Evolutionary conservation across 1,140 invertebrate species (phyloP).

Genomic region (Sarcophaga bullata): DNA sequence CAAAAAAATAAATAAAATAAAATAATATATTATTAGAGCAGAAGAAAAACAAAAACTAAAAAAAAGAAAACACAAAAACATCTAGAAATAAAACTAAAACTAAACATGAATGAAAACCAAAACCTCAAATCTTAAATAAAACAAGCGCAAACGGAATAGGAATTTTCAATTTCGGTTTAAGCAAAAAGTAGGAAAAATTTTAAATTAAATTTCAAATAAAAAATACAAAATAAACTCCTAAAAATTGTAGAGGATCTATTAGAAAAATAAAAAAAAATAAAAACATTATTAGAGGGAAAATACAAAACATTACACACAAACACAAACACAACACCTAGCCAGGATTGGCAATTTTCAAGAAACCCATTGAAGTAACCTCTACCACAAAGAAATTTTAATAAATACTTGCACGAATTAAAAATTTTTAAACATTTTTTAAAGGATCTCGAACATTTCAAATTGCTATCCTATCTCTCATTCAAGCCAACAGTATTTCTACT

Average conservation of each 20-base stretch:
- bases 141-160: background rate
- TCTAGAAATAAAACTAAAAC: background rate
- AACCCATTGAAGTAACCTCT: too few species aligned
- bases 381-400: too few species aligned
- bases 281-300: background rate
- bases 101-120: background rate
- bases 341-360: too few species aligned
- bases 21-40: background rate
- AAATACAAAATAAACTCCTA: background rate
- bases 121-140: slow-evolving; percentile 3
- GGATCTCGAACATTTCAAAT: background rate
- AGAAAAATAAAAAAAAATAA: background rate
- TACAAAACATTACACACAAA: background rate
- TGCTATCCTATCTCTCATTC: too few species aligned
- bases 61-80: background rate
- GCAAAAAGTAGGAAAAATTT: background rate
- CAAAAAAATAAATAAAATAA: too few species aligned
- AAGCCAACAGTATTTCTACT: too few species aligned
- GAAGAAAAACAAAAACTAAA: background rate
- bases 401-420: too few species aligned
- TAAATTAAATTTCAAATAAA: background rate
- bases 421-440: background rate
- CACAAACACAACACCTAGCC: too few species aligned
- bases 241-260: background rate
- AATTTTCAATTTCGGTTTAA: slow-evolving; percentile 18